Conservation (phyloP, 2,113 vertebrate genomes). For the Panthera tigris region DNA sequence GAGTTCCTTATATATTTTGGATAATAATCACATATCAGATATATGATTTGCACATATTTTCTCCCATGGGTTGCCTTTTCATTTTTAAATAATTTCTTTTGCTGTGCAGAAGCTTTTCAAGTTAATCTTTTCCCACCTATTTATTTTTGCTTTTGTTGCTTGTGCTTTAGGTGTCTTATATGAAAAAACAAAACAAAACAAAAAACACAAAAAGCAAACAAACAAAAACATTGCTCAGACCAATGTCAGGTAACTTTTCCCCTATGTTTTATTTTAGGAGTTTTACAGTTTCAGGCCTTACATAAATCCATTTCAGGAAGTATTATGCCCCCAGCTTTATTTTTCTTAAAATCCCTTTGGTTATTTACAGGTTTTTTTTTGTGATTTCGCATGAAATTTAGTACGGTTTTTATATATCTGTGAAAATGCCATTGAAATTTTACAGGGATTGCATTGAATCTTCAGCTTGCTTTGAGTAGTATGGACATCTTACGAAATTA, state of each 20-base stretch:
- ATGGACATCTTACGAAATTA: not conserved
- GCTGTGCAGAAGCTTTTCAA: not conserved
- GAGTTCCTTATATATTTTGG: not conserved
- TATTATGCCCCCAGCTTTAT: not conserved
- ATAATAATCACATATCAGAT: not conserved
- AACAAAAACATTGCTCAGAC: not conserved
- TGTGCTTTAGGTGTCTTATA: not conserved
- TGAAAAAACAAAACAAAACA: no score
- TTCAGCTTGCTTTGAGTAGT: not conserved
- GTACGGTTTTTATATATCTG: not conserved
- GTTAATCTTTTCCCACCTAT: not conserved
- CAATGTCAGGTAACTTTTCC: no score
- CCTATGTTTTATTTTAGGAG: not conserved
- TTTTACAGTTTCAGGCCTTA: not conserved
- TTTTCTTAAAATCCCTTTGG: not conserved
- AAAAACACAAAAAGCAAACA: no score
- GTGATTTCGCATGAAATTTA: not conserved
- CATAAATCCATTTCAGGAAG: not conserved
- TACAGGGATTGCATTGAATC: not conserved
- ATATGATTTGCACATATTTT: not conserved
- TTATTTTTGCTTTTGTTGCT: not conserved
- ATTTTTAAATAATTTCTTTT: not conserved
- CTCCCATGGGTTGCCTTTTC: not conserved
- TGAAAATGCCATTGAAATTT: not conserved
- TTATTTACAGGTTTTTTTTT: not conserved